Conservation (phyloP, 2,113 vertebrate species). For the Leucopsar rothschildi region DNA sequence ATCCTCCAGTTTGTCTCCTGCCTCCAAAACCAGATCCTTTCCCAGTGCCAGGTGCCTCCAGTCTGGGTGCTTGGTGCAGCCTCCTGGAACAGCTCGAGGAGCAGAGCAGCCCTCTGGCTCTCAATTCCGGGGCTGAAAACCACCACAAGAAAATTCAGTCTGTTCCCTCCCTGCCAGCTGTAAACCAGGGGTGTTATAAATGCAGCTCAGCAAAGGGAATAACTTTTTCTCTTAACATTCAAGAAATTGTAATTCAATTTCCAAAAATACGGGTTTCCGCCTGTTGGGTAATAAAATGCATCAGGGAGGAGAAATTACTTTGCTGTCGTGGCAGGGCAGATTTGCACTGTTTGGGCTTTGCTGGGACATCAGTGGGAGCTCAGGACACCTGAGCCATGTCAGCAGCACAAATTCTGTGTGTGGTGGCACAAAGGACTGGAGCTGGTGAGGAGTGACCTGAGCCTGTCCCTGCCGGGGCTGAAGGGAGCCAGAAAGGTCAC, state of each 20-base stretch:
- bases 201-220: neutral
- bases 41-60: neutral
- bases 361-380: neutral
- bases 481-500: neutral
- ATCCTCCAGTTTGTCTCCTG: neutral
- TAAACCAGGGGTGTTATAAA: neutral
- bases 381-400: fast-evolving
- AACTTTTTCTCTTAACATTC: slow-evolving; percentile 9
- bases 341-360: neutral
- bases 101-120: neutral
- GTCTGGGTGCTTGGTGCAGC: no score
- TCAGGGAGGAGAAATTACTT: neutral
- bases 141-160: neutral
- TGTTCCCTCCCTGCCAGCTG: neutral
- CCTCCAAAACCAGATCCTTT: neutral
- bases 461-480: neutral
- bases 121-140: neutral
- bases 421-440: fast-evolving
- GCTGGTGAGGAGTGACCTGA: neutral
- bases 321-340: neutral
- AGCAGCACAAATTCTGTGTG: fast-evolving
- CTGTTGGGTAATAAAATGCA: neutral
- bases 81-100: neutral
- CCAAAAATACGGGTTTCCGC: neutral
- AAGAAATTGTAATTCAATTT: slow-evolving; percentile 6